Base-by-base conservation (phyloP, 2,113 vertebrate genomes). In the Albula goreensis region DNA sequence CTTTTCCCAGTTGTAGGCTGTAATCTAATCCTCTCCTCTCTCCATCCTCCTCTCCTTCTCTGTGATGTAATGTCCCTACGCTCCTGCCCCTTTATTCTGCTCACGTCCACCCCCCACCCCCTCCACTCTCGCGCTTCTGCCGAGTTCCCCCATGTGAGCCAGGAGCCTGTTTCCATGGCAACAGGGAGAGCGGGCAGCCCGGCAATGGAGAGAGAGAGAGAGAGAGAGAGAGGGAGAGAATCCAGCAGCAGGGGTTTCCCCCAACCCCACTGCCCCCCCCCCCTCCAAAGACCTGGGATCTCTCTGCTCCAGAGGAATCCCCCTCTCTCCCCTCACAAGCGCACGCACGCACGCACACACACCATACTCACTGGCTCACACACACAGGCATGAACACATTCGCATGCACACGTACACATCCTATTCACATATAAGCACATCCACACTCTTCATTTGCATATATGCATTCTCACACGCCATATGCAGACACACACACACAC, bases 131-230 rank as follows among this genome's bases (percentile, higher is more conserved):
- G 51, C 50, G 5, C 15, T 19, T 13, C 66, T 57, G 13, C 56
- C 41, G 25, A 48, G 50, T 60, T 66, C 49, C 66, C 92, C 92
- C 90, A 88, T 88, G 89, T 91, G 78, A 53, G 92, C 89, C 31
- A 22, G 90, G 90, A 95, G 91, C 92, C 91, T 94, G 95, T 96
- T 93, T 94, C 95, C 93, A 95, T 95, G 90, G 94, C 90, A 96
- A 96, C 95, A 53, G 89, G 90, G 88, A 1, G 31, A 41, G 89
- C 60, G 84, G 89, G 89, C 77, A 90, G 86, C 90, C 89, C 85
- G 51, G 85, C 84, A 3, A 74, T 78, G 31, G 31, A 41, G 31
- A 41, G 31, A 41, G 31, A 41, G 31, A 41, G 31, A 41, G 31
- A 41, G 31, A 41, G 31, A 41, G 31, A 41, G 31, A 41, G 31